A percentile compares a stretch with the other conserved stretches of the same genome.
phyloP scores from a whole-genome alignment of 2,797 vertebrate genomes.

The Notamacropus eugenii region DNA sequence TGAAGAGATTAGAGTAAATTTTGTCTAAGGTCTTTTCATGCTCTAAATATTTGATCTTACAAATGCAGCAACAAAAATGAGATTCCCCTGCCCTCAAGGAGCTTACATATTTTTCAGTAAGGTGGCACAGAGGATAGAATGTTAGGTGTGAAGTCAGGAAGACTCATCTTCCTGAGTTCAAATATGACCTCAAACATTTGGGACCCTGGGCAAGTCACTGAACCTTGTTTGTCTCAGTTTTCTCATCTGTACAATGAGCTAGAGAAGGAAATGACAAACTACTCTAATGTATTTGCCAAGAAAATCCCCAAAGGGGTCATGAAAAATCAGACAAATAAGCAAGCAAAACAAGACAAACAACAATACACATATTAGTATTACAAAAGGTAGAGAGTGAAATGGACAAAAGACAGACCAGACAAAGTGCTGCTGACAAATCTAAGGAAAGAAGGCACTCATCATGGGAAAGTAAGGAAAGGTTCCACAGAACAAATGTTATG shows the following conservation, averaged over 20 bases:
- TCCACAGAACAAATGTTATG: neutral
- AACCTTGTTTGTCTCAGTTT: neutral
- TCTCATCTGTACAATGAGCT: neutral
- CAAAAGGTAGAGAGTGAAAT: neutral
- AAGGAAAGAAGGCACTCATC: neutral
- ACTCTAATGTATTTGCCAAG: neutral
- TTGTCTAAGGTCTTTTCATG: neutral
- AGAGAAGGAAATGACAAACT: neutral
- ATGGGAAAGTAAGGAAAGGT: neutral
- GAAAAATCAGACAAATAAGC: neutral
- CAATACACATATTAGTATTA: neutral
- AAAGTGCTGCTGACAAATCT: neutral
- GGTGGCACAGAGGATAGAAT: too few relatives aligned
- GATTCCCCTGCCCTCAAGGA: neutral
- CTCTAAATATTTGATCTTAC: neutral
- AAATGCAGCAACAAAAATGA: neutral
- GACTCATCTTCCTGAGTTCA: too few relatives aligned
- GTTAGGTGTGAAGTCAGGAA: too few relatives aligned
- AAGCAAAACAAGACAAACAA: neutral
- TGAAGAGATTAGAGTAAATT: neutral
- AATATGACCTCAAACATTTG: neutral
- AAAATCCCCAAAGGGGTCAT: neutral
- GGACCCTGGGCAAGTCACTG: neutral
- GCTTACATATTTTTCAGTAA: neutral
- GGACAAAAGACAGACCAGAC: neutral